Base-by-base conservation (phyloP, 2,797 vertebrate genomes). In the Thaleichthys pacificus region DNA sequence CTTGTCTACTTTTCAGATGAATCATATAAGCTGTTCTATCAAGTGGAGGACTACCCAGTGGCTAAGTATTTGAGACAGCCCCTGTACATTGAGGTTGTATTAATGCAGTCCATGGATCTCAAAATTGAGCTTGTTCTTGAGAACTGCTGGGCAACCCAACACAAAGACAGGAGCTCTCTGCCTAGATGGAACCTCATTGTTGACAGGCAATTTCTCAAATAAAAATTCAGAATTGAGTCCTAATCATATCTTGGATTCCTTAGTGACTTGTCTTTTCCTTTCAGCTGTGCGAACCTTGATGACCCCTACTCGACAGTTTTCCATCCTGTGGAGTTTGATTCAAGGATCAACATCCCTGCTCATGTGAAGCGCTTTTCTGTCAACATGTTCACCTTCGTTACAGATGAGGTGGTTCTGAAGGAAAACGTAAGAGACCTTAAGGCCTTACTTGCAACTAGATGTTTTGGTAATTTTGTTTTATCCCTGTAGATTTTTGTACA, bases 321-420 rank as follows among this genome's bases (percentile, higher is more conserved):
- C 66, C 87, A 88, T 57, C 78, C 85, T 0, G 84, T 93, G 1
- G 0, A 9, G 0, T 60, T 63, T 0, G 73, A 91, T 1, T 0
- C 28, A 17, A 82, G 83, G 72, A 84, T 91, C 42, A 74, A 51
- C 0, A 60, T 92, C 76, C 92, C 92, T 19, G 87, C 86, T 28
- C 94, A 95, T 9, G 0, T 94, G n/a, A 96, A 96, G 77, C 94
- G 89, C 69, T 96, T 96, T 84, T 94, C 95, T 76, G 75, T 95
- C 1, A 92, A 87, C 70, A 94, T 95, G 91, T 95, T 97, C 72
- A 84, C 93, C 0, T 97, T 97, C 70, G 81, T 91, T 12, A 78
- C 82, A 70, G 85, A 86, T 0, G 62, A 88, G 0, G 22, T 79
- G 3, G 69, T 89, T 42, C 75, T 90, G 8, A 80, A 89, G 47